A percentile compares a stretch with the other conserved stretches of the same genome.
These are phyloP conservation scores for Euplexia lucipara DNA, from an alignment of 2,888 invertebrate species.

Conservation along the genomic window DNA sequence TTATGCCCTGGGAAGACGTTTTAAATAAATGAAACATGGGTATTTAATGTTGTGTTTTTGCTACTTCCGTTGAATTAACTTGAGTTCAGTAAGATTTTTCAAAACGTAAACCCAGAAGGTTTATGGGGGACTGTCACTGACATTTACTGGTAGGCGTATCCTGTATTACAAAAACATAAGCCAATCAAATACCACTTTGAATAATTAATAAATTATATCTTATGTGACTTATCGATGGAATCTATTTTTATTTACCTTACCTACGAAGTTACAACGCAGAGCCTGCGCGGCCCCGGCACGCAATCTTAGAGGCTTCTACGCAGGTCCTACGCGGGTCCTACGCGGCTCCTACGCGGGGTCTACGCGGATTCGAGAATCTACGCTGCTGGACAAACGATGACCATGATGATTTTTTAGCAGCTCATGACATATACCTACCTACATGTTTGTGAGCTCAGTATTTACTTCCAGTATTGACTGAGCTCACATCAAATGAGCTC, in stretches of 20 bases:
- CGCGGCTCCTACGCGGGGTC: not conserved
- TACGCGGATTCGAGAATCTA: not conserved
- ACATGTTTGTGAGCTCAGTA: not conserved
- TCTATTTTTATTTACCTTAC: not conserved
- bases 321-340: not conserved
- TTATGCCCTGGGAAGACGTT: not conserved
- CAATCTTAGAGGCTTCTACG: too few relatives aligned
- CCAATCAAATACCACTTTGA: not conserved
- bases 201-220: not conserved
- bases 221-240: not conserved
- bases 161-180: not conserved
- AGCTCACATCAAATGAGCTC: too few relatives aligned
- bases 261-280: not conserved
- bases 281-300: too few relatives aligned
- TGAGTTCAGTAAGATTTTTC: not conserved
- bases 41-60: not conserved
- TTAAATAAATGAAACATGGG: not conserved
- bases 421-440: not conserved
- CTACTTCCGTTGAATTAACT: not conserved
- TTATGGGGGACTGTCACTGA: too few relatives aligned
- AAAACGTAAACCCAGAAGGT: not conserved
- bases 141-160: too few relatives aligned
- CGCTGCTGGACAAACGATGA: not conserved
- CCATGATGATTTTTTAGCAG: not conserved
- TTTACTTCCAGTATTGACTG: too few relatives aligned